A percentile compares a stretch with the other conserved stretches of the same genome.
Evolutionary conservation across 2,888 invertebrate genomes (phyloP).

Genomic region (Drosophila incognita): DNA sequence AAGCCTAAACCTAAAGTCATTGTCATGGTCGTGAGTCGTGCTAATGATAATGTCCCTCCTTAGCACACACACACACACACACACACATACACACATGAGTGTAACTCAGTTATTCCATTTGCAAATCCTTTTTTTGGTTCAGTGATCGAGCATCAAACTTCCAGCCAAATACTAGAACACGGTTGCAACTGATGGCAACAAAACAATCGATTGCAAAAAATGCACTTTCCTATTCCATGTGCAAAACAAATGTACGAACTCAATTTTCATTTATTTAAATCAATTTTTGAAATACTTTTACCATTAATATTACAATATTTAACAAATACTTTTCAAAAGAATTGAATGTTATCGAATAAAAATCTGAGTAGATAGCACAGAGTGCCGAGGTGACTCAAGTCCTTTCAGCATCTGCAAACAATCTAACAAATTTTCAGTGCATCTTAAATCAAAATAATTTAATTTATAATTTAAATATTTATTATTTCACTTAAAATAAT

Average conservation of each 20-base stretch:
- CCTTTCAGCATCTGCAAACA: not conserved
- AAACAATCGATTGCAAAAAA: not conserved
- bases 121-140: not conserved
- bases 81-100: not conserved
- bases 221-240: not conserved
- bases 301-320: not conserved
- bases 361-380: not conserved
- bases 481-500: not conserved
- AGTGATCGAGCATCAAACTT: no score
- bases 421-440: not conserved
- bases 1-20: conserved; percentile 57
- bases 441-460: not conserved
- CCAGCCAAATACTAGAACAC: no score
- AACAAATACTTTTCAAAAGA: not conserved
- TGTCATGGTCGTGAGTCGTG: conserved; percentile 73
- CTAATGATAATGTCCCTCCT: conserved; percentile 54
- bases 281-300: not conserved
- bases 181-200: not conserved
- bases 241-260: not conserved
- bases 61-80: conserved; percentile 19
- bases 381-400: not conserved
- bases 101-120: not conserved
- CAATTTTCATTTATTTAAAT: not conserved
- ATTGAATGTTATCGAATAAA: not conserved
- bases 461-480: not conserved